These are phyloP conservation scores for Anolis apletophallus DNA, from an alignment of 2,797 vertebrate genomes.

Conservation along the genomic window DNA sequence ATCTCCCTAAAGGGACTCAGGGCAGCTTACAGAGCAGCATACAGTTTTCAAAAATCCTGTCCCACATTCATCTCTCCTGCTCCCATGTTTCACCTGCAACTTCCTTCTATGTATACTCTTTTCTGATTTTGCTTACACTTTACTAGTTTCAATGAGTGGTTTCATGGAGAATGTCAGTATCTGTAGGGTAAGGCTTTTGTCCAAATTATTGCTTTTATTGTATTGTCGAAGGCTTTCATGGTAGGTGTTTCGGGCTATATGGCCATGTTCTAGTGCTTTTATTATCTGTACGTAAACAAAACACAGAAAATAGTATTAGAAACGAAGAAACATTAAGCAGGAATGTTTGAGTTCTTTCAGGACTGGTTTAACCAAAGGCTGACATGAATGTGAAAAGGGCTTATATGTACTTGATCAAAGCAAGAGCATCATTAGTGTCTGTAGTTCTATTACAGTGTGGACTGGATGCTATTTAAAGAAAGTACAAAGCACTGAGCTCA, in stretches of 20 bases:
- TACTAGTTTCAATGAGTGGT: background rate
- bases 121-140: background rate
- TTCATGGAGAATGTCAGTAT: background rate
- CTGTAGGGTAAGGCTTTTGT: background rate
- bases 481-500: background rate
- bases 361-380: background rate
- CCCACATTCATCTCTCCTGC: background rate
- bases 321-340: background rate
- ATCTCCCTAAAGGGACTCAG: too few species aligned
- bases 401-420: background rate
- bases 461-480: background rate
- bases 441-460: background rate
- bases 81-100: background rate
- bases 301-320: constrained; percentile 14
- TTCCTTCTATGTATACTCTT: background rate
- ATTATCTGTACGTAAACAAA: background rate
- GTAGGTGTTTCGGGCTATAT: too few species aligned
- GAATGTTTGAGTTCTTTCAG: background rate
- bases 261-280: too few species aligned
- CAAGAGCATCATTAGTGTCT: background rate
- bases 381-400: background rate
- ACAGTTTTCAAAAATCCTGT: background rate
- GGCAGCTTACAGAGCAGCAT: too few species aligned
- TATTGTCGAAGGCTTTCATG: too few species aligned
- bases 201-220: background rate